Conservation (phyloP, 2,113 vertebrate genomes). For the Oriolus oriolus region DNA sequence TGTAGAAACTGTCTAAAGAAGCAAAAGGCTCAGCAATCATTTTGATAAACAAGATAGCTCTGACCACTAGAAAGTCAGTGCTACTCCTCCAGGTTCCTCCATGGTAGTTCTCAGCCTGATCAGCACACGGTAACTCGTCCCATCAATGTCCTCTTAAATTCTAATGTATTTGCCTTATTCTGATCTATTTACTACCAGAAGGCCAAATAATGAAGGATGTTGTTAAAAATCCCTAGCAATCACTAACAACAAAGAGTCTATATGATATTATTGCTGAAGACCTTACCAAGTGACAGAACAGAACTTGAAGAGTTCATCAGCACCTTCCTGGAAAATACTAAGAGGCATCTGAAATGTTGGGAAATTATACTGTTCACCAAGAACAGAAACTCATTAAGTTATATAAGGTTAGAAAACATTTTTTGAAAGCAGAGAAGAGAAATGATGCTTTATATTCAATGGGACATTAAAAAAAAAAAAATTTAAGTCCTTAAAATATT, state of each 20-base stretch:
- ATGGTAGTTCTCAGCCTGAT: not conserved
- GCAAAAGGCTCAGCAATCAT: not conserved
- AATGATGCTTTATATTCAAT: not conserved
- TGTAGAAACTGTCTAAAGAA: not conserved
- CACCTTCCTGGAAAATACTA: not conserved
- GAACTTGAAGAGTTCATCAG: not conserved
- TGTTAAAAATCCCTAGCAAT: not conserved
- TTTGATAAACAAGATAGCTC: not conserved
- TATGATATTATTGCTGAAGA: not conserved
- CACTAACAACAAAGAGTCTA: not conserved
- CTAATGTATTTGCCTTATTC: not conserved
- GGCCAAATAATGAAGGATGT: not conserved
- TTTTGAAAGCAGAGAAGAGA: not conserved
- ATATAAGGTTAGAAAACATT: not conserved
- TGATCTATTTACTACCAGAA: not conserved
- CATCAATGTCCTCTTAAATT: not conserved
- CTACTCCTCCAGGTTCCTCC: not conserved
- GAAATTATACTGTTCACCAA: not conserved
- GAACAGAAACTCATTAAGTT: not conserved
- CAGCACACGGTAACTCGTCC: not conserved
- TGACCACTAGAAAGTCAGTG: not conserved
- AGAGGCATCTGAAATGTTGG: not conserved
- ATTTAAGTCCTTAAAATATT: not conserved
- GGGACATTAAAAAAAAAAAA: not conserved
- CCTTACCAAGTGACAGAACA: not conserved